Base-by-base conservation (phyloP, 2,888 invertebrate genomes). In the Poecilus cupreus region DNA sequence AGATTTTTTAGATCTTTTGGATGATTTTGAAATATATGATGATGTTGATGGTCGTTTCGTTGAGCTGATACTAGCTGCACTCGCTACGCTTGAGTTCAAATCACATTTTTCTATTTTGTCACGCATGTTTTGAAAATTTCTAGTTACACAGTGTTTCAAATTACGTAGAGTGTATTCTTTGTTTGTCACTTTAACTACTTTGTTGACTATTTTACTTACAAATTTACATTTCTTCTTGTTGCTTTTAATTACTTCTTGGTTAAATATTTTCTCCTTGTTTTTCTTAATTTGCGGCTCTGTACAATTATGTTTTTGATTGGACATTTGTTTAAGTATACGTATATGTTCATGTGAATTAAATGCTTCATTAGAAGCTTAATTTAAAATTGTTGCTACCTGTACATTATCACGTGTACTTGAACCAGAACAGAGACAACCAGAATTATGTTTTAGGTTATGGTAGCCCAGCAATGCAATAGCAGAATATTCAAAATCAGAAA, bases 141-240 rank as follows among this genome's bases (percentile, higher is more conserved):
- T 32, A 2, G 8, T 16, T 4, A 32, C 46, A 72, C 72, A 39
- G 24, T 46, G 18, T 46, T 46, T 46, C n/a, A 72, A 46, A 22
- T 20, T 43, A 46, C 32, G 32, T 18, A 26, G 10, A 0, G 72
- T 13, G 24, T 72, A 8, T 10, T 72, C 32, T 46, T 39, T 72
- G 24, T 24, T 46, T 11, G 24, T 13, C 6, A 46, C 39, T 46
- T 46, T 39, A 8, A 72, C 22, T 13, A 72, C 10, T 43, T 72
- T 43, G 24, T 72, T 72, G n/a, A 72, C n/a, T 11, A 46, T 72
- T 24, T 49, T 24, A 22, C 72, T 20, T 11, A 72, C n/a, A 43
- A 46, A 22, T 72, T 43, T 49, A 20, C 26, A 46, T 22, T 72
- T 72, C 72, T 46, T 72, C 46, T 46, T 1, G 3, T 72, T 24